These are phyloP conservation scores for Akabosia matsudoensis DNA, from an alignment of 1,140 invertebrate genomes.

Conservation along the genomic window DNA sequence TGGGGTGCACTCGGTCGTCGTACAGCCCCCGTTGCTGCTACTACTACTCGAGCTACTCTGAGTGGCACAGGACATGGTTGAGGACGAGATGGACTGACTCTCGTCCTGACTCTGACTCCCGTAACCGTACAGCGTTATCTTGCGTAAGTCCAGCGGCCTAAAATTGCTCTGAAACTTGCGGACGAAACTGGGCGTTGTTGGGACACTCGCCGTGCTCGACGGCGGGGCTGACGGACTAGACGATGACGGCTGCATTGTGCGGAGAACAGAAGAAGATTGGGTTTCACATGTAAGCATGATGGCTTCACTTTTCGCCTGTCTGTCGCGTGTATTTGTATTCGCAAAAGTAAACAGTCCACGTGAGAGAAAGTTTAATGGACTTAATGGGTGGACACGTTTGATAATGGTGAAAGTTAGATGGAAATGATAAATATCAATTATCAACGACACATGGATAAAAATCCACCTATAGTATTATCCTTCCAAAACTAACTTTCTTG, in stretches of 20 bases:
- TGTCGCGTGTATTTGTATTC: background rate
- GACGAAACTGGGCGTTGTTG: constrained; percentile 45
- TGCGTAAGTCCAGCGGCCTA: constrained; percentile 44
- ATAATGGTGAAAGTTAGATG: too few relatives aligned
- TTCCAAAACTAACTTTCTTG: too few relatives aligned
- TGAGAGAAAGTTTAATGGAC: too few relatives aligned
- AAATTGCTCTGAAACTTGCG: constrained; percentile 46
- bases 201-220: constrained; percentile 27
- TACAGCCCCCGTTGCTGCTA: constrained; percentile 18
- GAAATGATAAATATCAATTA: too few relatives aligned
- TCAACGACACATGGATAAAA: too few relatives aligned
- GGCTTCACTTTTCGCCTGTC: background rate
- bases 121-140: constrained; percentile 43
- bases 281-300: constrained; percentile 45
- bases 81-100: constrained; percentile 16
- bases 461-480: too few relatives aligned
- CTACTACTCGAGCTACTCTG: constrained; percentile 32
- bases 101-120: constrained; percentile 5
- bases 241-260: background rate
- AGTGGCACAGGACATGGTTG: constrained; percentile 28
- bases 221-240: background rate
- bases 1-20: constrained; percentile 36
- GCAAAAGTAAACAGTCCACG: background rate
- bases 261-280: constrained; percentile 26
- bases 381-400: too few relatives aligned